These are phyloP conservation scores for Tetropium fuscum DNA, from an alignment of 2,888 invertebrate species.

Conservation along the genomic window DNA sequence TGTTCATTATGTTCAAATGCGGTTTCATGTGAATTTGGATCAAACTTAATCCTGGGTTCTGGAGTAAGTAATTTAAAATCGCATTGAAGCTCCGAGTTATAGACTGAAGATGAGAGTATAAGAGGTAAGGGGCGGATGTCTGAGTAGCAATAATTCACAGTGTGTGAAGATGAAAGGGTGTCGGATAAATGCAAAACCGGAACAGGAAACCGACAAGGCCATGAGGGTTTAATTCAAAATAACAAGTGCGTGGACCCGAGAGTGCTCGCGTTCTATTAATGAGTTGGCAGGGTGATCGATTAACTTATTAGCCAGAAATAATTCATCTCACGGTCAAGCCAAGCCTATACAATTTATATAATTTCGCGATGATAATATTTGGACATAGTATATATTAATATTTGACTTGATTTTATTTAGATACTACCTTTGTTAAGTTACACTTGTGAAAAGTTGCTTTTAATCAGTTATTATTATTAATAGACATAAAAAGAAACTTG, in stretches of 20 bases:
- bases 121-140: constrained; percentile 5
- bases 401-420: too few species aligned
- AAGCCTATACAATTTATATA: constrained; percentile 30
- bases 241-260: constrained; percentile 33
- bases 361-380: too few species aligned
- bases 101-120: constrained; percentile 4
- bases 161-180: constrained; percentile 47
- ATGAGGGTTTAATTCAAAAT: constrained; percentile 44
- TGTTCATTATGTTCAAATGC: too few species aligned
- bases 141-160: constrained; percentile 41
- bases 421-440: too few species aligned
- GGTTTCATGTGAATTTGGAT: too few species aligned
- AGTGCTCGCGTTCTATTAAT: constrained; percentile 16
- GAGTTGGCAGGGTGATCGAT: constrained; percentile 45
- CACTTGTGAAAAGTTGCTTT: too few species aligned
- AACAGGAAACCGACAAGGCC: constrained; percentile 46
- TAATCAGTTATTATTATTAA: too few species aligned
- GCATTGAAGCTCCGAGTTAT: constrained; percentile 4
- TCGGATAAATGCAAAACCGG: constrained; percentile 41
- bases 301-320: constrained; percentile 49
- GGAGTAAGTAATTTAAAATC: too few species aligned
- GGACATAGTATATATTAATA: too few species aligned
- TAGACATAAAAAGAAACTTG: too few species aligned
- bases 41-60: too few species aligned
- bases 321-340: constrained; percentile 34